A percentile compares a stretch with the other conserved stretches of the same genome.
These are phyloP conservation scores for Oryzias melastigma DNA, from an alignment of 2,113 vertebrate species.

Conservation along the genomic window DNA sequence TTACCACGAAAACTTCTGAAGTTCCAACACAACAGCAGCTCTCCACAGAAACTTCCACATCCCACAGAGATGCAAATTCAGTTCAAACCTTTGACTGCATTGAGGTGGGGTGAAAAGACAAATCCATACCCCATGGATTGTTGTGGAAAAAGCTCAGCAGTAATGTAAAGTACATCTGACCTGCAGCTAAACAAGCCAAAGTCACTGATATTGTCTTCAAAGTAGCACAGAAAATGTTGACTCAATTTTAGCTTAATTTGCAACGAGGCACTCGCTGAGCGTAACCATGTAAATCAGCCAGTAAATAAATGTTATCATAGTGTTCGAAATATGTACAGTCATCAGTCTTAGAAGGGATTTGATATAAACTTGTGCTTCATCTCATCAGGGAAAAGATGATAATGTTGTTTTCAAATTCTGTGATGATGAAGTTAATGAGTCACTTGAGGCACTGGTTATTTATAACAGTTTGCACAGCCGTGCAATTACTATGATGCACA, in stretches of 20 bases:
- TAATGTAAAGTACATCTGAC: slow-evolving; percentile 34
- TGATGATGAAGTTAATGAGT: slow-evolving; percentile 28
- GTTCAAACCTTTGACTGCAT: slow-evolving; percentile 10
- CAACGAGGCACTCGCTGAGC: background rate
- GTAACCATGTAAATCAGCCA: background rate
- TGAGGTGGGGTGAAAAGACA: background rate
- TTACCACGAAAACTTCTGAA: too few relatives aligned
- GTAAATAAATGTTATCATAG: background rate
- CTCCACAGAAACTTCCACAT: slow-evolving; percentile 9
- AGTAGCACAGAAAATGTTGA: background rate
- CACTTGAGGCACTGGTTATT: slow-evolving; percentile 14
- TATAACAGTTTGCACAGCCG: slow-evolving; percentile 25
- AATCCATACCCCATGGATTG: slow-evolving; percentile 33
- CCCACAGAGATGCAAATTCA: slow-evolving; percentile 35
- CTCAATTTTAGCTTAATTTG: background rate
- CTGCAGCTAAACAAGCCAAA: slow-evolving; percentile 10
- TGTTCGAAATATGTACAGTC: slow-evolving; percentile 8
- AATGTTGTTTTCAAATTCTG: background rate
- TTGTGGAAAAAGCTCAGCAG: slow-evolving; percentile 30
- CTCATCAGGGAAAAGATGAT: slow-evolving; percentile 8
- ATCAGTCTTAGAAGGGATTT: background rate
- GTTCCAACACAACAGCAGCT: too few relatives aligned
- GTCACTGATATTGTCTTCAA: background rate
- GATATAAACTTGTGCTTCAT: background rate
- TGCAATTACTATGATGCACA: slow-evolving; percentile 32